Percentiles rank a stretch among this genome's conserved stretches.
These are phyloP conservation scores for Panonychus citri DNA, from an alignment of 1,140 invertebrate genomes.

Conservation along the genomic window DNA sequence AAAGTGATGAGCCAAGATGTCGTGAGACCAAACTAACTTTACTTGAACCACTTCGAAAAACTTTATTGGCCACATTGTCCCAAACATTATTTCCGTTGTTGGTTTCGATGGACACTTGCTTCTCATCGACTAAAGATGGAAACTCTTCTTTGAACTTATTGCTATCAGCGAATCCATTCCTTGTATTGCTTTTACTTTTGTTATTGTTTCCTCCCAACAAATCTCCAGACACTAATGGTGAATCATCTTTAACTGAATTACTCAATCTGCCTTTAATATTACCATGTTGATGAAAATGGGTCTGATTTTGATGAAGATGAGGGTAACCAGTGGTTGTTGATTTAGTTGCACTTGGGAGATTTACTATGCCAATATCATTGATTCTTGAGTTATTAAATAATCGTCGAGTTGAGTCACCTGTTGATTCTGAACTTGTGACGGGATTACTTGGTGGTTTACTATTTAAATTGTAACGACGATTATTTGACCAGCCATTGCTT, in stretches of 20 bases:
- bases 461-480: too few species aligned
- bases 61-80: neutral
- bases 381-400: too few species aligned
- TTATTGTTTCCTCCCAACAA: neutral
- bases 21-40: too few species aligned
- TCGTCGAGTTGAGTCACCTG: too few species aligned
- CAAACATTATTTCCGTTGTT: neutral
- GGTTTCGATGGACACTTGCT: neutral
- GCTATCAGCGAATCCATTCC: conserved; percentile 10
- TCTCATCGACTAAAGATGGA: conserved; percentile 9
- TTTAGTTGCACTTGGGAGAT: neutral
- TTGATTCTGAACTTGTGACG: too few species aligned
- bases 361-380: too few species aligned
- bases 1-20: too few species aligned
- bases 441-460: too few species aligned
- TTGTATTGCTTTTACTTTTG: conserved; percentile 1
- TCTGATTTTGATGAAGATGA: neutral
- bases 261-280: neutral
- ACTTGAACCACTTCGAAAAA: too few species aligned
- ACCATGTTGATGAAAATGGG: neutral
- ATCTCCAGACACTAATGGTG: neutral
- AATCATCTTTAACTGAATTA: neutral
- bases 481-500: too few species aligned
- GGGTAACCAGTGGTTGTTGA: neutral
- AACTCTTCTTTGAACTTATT: conserved; percentile 22